Conservation (phyloP, 1,140 invertebrate species). For the Helicoverpa zea region DNA sequence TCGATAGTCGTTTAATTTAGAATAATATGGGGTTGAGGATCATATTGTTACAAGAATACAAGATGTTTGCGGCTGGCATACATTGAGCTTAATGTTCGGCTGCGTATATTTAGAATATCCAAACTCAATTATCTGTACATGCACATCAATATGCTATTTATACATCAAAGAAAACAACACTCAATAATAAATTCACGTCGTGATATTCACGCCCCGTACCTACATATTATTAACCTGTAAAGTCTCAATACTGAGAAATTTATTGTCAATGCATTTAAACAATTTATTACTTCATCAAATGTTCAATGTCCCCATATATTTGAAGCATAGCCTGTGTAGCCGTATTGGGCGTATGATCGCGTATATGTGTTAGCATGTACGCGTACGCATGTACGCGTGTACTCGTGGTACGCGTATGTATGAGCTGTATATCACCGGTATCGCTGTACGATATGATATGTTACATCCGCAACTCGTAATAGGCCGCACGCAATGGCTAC, state of each 20-base stretch:
- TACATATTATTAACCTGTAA: too few species aligned
- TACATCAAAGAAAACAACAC: too few species aligned
- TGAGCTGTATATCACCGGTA: conserved; percentile 9
- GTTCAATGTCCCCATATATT: not conserved
- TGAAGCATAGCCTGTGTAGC: not conserved
- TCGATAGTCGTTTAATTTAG: conserved; percentile 11
- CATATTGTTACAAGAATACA: not conserved
- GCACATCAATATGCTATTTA: too few species aligned
- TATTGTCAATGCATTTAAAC: not conserved
- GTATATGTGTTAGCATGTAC: not conserved
- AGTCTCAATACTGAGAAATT: too few species aligned
- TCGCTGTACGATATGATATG: conserved; percentile 16
- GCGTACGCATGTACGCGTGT: not conserved
- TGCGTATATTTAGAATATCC: too few species aligned
- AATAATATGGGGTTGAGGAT: not conserved
- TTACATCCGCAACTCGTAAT: conserved; percentile 17
- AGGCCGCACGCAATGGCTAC: conserved; percentile 6
- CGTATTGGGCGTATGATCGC: not conserved
- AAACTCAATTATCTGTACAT: too few species aligned
- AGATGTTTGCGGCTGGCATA: too few species aligned
- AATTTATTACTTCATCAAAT: not conserved
- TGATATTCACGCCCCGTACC: too few species aligned
- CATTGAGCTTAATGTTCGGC: too few species aligned
- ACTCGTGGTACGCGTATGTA: not conserved
- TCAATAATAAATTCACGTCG: too few species aligned